phyloP scores from a whole-genome alignment of 1,140 invertebrate genomes.

The Drosophila gunungcola region DNA sequence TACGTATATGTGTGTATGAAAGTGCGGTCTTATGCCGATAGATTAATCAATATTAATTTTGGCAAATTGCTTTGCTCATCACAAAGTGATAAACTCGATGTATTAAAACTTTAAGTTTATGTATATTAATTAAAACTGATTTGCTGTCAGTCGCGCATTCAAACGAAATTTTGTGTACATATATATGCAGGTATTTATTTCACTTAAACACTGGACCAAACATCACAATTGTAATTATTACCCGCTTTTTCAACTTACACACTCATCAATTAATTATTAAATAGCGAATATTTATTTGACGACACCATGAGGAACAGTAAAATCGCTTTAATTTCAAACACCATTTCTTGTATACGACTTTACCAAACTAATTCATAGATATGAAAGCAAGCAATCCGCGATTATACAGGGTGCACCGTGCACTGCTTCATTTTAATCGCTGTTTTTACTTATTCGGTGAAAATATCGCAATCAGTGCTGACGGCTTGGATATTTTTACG shows the following conservation, averaged over 20 bases:
- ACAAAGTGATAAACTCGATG: too few relatives aligned
- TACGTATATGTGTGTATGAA: conserved; percentile 6
- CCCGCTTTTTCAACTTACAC: conserved; percentile 21
- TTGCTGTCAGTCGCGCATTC: conserved; percentile 18
- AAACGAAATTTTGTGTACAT: conserved; percentile 23
- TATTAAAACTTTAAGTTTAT: not conserved
- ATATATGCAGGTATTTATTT: conserved; percentile 29
- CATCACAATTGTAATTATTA: not conserved
- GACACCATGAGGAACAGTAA: conserved; percentile 45
- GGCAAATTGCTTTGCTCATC: conserved; percentile 5
- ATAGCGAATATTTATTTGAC: conserved; percentile 36
- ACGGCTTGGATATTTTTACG: not conserved
- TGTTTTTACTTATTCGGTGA: conserved; percentile 8
- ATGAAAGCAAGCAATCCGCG: conserved; percentile 43
- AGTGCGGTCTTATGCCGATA: conserved; percentile 37
- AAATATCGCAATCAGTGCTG: conserved; percentile 22
- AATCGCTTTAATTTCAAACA: conserved; percentile 39
- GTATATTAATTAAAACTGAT: conserved; percentile 5
- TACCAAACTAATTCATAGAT: conserved; percentile 46
- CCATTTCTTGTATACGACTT: conserved; percentile 50
- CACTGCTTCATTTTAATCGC: conserved; percentile 16
- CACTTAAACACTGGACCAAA: conserved; percentile 3
- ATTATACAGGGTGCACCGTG: conserved; percentile 27
- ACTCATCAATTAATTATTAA: conserved; percentile 37
- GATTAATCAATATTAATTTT: conserved; percentile 40